Base-by-base conservation (phyloP, 92 coral and sea anemone species). In the Ricordea florida region DNA sequence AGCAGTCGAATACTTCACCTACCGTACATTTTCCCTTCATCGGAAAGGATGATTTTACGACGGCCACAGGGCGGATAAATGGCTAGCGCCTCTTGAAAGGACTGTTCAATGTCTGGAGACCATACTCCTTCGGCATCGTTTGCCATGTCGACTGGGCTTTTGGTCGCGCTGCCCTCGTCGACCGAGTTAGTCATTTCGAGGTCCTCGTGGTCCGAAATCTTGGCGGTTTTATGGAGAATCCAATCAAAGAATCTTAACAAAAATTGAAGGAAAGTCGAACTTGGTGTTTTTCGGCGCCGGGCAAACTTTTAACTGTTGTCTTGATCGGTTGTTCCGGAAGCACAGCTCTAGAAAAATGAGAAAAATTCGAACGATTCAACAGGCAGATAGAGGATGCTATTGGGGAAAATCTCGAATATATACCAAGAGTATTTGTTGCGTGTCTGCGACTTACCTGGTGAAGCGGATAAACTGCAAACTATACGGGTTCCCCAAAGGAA, bases 61-160 rank as follows among this genome's bases (percentile, higher is more conserved):
- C 98, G 78, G 61, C 98, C 98, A 89, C 98, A 94, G 17, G 98
- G 98, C 6, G 98, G 98, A 60, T 94, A 94, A 48, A 94, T 94
- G 13, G 98, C 98, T 37, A 94, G 69, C 7, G 98, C 98, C 66
- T 94, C 98, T 84, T 94, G 98, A 72, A 94, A 94, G 40, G 97
- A 92, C 49, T 94, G 98, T 57, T 94, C 98, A 33, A 94, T 94
- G 67, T 94, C 98, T 24, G 98, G 98, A 44, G 97, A 92, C 98
- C 98, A 94, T 65, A 94, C 98, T 62, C 98, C 98, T 83, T 94
- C 98, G 76, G 98, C 98, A 92, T 94, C 98, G 70, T 86, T 92
- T 22, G 98, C 98, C 98, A 94, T 94, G 80, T 94, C 98, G 74
- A 82, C 97, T 49, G 98, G 98, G 62, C 96, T 85, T 76, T 94